phyloP scores from a whole-genome alignment of 2,113 vertebrate species.

The Elephas maximus region DNA sequence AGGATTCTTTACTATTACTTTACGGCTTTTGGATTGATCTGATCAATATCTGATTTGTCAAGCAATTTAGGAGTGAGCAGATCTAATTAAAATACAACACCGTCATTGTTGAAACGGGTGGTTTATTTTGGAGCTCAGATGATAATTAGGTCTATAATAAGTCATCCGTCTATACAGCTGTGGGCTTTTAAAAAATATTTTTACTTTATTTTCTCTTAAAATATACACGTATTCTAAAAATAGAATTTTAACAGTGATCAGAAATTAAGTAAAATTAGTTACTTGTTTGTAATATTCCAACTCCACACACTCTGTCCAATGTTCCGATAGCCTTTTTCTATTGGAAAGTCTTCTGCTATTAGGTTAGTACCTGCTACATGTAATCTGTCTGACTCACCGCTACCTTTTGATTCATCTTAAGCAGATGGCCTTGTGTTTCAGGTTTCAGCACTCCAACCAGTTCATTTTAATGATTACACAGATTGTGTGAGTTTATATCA shows the following conservation, averaged over 20 bases:
- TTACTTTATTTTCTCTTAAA: conserved; percentile 76
- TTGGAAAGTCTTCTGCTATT: conserved; percentile 46
- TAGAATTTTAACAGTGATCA: not conserved
- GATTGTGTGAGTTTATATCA: conserved; percentile 76
- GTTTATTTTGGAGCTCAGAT: conserved; percentile 87
- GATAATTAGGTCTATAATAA: conserved; percentile 83
- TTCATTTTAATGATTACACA: conserved; percentile 88
- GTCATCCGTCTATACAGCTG: conserved; percentile 81
- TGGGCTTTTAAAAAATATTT: conserved; percentile 61
- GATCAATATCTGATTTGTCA: conserved; percentile 90
- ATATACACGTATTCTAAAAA: conserved; percentile 31
- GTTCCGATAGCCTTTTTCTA: conserved; percentile 65
- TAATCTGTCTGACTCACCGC: conserved; percentile 46
- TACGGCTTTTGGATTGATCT: conserved; percentile 78
- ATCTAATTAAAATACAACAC: conserved; percentile 88
- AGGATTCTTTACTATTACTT: conserved; percentile 86
- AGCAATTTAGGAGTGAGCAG: conserved; percentile 86
- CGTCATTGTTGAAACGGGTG: conserved; percentile 87
- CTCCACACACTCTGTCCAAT: conserved; percentile 2
- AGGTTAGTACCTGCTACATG: conserved; percentile 63
- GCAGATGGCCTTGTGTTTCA: conserved; percentile 81
- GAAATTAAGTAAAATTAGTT: conserved; percentile 71
- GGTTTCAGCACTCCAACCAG: conserved; percentile 82
- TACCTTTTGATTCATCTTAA: conserved; percentile 74
- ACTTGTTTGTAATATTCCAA: conserved; percentile 60